These are phyloP conservation scores for Urechis unicinctus DNA, from an alignment of 2,888 invertebrate species.

Conservation along the genomic window DNA sequence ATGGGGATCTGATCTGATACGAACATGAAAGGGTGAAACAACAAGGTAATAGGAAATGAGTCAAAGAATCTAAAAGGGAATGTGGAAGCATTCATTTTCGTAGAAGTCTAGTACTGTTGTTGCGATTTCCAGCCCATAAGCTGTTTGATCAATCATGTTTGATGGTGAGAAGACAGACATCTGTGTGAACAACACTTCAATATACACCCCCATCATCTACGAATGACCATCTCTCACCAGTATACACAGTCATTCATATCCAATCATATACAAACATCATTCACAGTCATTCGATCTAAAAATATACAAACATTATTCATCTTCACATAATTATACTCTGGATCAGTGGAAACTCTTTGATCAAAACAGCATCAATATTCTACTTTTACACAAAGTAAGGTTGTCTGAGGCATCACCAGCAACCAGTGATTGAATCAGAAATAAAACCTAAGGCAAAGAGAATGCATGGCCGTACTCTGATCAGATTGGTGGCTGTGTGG, in stretches of 20 bases:
- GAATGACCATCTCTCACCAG: too few species aligned
- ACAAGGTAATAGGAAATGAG: not conserved
- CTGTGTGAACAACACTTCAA: constrained; percentile 29
- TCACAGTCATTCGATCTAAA: too few species aligned
- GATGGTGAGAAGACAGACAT: constrained; percentile 66
- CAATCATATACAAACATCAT: too few species aligned
- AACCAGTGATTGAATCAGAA: too few species aligned
- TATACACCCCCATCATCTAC: not conserved
- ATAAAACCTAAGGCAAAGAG: too few species aligned
- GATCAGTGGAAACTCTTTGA: too few species aligned
- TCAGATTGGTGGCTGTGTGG: constrained; percentile 59
- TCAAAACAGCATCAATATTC: too few species aligned
- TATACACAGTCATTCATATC: too few species aligned
- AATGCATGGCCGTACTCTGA: constrained; percentile 57
- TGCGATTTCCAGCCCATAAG: constrained; percentile 72
- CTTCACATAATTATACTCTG: too few species aligned
- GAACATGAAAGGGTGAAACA: not conserved
- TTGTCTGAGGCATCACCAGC: too few species aligned
- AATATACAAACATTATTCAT: too few species aligned
- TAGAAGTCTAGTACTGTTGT: constrained; percentile 62
- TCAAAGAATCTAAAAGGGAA: constrained; percentile 36
- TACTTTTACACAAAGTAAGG: too few species aligned
- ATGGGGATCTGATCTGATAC: constrained; percentile 46
- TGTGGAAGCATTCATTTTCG: constrained; percentile 49
- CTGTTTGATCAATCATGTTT: constrained; percentile 62